A percentile compares a stretch with the other conserved stretches of the same genome.
These are phyloP conservation scores for Liasis olivaceus DNA, from an alignment of 2,797 vertebrate genomes.

Conservation along the genomic window DNA sequence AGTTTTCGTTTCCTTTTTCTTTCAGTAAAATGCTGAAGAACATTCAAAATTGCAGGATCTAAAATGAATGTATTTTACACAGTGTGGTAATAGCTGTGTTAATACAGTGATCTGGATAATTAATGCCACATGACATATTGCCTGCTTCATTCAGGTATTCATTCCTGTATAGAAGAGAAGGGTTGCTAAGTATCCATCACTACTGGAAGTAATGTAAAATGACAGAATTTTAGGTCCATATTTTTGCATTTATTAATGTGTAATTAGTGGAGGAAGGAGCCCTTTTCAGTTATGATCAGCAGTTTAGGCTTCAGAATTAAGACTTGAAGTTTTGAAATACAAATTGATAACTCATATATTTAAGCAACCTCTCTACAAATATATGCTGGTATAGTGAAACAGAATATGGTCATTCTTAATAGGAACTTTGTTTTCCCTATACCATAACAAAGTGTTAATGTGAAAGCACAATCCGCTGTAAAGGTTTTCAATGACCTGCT, in stretches of 20 bases:
- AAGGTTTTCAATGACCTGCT: background rate
- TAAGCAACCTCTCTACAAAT: background rate
- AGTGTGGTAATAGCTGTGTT: conserved; percentile 41
- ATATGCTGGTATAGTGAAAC: conserved; percentile 6
- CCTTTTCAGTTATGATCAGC: conserved; percentile 61
- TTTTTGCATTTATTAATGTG: conserved; percentile 61
- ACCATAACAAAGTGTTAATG: background rate
- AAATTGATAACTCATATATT: conserved; percentile 52
- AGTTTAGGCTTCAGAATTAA: conserved; percentile 55
- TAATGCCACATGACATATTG: conserved; percentile 55
- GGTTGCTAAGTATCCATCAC: conserved; percentile 59
- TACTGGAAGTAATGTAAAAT: conserved; percentile 56
- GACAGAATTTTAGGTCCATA: conserved; percentile 57
- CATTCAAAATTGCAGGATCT: conserved; percentile 28
- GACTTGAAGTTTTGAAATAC: conserved; percentile 55
- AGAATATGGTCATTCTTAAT: conserved; percentile 25
- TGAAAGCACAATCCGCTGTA: conserved; percentile 2
- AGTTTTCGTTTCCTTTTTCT: conserved; percentile 30
- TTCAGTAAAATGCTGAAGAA: background rate
- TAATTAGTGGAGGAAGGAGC: conserved; percentile 57
- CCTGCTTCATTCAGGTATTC: conserved; percentile 56
- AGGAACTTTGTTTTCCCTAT: background rate
- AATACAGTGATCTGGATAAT: conserved; percentile 63
- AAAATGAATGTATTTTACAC: conserved; percentile 9
- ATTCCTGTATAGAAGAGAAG: conserved; percentile 58